A percentile compares a stretch with the other conserved stretches of the same genome.
These are phyloP conservation scores for Tetranychus piercei DNA, from an alignment of 2,888 invertebrate genomes.

Conservation along the genomic window DNA sequence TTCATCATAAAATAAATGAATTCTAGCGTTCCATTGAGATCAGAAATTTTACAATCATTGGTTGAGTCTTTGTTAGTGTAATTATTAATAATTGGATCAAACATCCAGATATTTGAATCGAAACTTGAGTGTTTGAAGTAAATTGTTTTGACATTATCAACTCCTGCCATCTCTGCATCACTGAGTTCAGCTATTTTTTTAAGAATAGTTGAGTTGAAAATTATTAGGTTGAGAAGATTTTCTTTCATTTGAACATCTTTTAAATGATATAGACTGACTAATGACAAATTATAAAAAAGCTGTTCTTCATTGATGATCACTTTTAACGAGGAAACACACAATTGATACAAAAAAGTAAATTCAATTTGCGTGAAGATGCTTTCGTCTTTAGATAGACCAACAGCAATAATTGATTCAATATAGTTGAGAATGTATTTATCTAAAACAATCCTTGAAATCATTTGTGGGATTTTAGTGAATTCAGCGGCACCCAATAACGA, in stretches of 20 bases:
- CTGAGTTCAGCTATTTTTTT: constrained; percentile 3
- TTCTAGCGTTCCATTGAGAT: background rate
- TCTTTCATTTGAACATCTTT: background rate
- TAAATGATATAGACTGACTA: background rate
- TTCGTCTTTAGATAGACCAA: background rate
- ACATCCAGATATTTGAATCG: constrained; percentile 16
- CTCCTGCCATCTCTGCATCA: background rate
- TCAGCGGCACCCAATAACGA: constrained; percentile 3
- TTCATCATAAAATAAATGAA: background rate
- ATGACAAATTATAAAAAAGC: background rate
- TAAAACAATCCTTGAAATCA: background rate
- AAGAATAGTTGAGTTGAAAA: constrained; percentile 12
- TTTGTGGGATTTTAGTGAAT: background rate
- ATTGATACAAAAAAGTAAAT: background rate
- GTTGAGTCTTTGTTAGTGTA: background rate
- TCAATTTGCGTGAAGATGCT: constrained; percentile 3
- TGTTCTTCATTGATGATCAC: background rate
- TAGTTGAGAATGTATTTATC: background rate
- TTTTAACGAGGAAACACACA: background rate
- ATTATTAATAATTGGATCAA: constrained; percentile 17
- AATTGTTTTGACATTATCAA: constrained; percentile 8
- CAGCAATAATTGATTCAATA: background rate
- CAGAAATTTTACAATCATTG: background rate
- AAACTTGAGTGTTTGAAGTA: constrained; percentile 17
- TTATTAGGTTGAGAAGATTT: constrained; percentile 11